phyloP scores from a whole-genome alignment of 2,888 invertebrate species.

The Hyppa rectilinea region DNA sequence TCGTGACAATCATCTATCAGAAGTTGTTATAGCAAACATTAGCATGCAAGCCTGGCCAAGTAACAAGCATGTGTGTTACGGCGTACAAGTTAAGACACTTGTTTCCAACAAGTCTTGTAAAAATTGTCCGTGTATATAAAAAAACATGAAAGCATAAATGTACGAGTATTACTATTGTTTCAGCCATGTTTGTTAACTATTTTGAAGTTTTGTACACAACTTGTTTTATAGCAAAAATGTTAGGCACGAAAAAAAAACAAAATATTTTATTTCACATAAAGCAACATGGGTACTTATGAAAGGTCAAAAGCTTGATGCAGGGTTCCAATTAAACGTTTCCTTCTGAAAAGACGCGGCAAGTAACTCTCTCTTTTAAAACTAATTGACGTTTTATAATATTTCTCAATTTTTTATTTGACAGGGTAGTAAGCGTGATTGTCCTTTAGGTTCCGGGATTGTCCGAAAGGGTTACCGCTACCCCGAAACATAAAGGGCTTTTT shows the following conservation, averaged over 20 bases:
- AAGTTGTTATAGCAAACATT: too few species aligned
- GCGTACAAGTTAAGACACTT: background rate
- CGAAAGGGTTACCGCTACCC: too few species aligned
- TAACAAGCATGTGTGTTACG: too few species aligned
- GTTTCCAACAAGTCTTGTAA: background rate
- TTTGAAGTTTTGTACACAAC: background rate
- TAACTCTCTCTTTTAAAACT: background rate
- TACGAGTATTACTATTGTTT: background rate
- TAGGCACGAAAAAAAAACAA: background rate
- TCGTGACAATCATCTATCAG: too few species aligned
- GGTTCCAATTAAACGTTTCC: background rate
- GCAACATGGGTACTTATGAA: background rate
- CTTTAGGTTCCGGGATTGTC: too few species aligned
- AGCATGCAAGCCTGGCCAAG: too few species aligned
- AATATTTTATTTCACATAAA: background rate
- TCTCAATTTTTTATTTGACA: too few species aligned
- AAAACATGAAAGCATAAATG: background rate
- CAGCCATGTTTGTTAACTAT: background rate
- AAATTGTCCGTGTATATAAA: background rate
- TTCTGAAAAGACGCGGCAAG: background rate
- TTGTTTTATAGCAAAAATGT: background rate
- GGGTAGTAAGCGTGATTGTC: too few species aligned
- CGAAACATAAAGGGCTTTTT: too few species aligned
- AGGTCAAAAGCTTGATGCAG: background rate
- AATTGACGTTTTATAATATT: background rate